These are phyloP conservation scores for Dallia pectoralis DNA, from an alignment of 2,797 vertebrate species.

Conservation along the genomic window DNA sequence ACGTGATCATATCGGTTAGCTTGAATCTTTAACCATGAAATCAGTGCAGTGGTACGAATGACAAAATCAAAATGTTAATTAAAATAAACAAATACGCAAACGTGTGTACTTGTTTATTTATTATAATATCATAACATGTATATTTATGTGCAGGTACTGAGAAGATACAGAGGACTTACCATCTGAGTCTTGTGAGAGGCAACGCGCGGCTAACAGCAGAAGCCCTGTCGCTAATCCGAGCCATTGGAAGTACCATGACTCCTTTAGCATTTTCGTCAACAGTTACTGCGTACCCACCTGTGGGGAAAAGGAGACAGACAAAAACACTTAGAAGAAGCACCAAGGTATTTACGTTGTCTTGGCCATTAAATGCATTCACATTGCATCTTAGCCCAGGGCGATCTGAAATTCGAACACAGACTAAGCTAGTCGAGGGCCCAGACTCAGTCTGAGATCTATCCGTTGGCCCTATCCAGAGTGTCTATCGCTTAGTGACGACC, in stretches of 20 bases:
- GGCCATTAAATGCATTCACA: no score
- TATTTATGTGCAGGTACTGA: not conserved
- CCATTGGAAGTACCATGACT: constrained; percentile 65
- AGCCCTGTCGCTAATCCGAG: constrained; percentile 63
- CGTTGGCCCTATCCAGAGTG: not conserved
- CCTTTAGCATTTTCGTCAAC: constrained; percentile 71
- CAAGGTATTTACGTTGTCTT: no score
- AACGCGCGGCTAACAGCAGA: constrained; percentile 66
- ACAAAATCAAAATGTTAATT: not conserved
- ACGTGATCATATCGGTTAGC: not conserved
- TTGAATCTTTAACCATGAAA: not conserved
- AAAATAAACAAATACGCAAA: not conserved
- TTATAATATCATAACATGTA: no score
- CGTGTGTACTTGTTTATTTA: not conserved
- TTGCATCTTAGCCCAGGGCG: no score
- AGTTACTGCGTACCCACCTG: constrained; percentile 71
- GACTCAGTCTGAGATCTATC: not conserved
- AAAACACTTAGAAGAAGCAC: no score
- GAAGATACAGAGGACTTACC: constrained; percentile 57
- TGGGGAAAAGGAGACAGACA: constrained; percentile 34
- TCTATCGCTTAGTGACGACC: not conserved
- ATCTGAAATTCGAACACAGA: no score
- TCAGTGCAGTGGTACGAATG: not conserved
- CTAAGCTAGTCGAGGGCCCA: no score
- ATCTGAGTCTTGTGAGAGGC: constrained; percentile 73